Evolutionary conservation across 2,888 invertebrate species (phyloP).

Genomic region (Chesias legatella): DNA sequence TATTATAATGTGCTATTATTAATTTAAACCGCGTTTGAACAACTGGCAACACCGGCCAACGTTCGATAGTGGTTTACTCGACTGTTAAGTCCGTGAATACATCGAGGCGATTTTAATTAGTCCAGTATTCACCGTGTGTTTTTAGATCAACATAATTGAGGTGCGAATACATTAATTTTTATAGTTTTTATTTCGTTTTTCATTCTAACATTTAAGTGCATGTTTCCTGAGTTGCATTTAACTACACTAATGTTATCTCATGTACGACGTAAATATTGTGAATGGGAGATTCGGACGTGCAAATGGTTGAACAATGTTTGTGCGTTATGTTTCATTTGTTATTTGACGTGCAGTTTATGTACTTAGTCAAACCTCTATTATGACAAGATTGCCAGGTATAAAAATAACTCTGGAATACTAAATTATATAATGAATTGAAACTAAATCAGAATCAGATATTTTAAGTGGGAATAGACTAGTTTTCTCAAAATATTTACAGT

Average conservation of each 20-base stretch:
- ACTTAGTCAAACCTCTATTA: too few species aligned
- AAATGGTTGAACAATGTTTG: conserved; percentile 35
- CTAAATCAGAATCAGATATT: too few species aligned
- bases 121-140: conserved; percentile 14
- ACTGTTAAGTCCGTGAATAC: background rate
- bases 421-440: too few species aligned
- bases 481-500: conserved; percentile 1
- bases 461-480: background rate
- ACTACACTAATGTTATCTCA: conserved; percentile 49
- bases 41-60: background rate
- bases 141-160: conserved; percentile 27
- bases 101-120: conserved; percentile 1
- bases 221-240: conserved; percentile 55
- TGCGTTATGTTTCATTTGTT: too few species aligned
- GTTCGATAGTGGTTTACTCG: conserved; percentile 1
- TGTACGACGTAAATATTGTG: conserved; percentile 57
- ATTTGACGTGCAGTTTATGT: too few species aligned
- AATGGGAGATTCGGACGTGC: conserved; percentile 47
- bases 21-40: conserved; percentile 6
- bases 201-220: conserved; percentile 29
- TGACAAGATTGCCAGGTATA: too few species aligned
- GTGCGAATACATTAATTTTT: conserved; percentile 31
- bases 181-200: conserved; percentile 23
- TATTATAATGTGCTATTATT: conserved; percentile 12
- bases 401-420: too few species aligned